phyloP scores from a whole-genome alignment of 2,888 invertebrate genomes.

The Cerceris ruficornis region DNA sequence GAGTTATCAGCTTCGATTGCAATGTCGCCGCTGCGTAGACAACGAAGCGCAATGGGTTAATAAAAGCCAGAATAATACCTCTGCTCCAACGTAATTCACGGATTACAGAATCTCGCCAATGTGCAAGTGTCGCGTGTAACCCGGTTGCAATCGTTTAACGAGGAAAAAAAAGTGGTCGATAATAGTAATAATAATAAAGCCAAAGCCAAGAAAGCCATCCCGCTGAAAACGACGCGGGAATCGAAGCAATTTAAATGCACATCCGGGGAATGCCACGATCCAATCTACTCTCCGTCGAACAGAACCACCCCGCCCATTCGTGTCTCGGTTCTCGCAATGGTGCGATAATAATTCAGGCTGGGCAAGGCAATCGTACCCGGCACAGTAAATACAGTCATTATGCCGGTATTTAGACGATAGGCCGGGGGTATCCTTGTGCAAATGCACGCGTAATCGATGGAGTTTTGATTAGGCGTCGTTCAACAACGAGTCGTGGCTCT shows the following conservation, averaged over 20 bases:
- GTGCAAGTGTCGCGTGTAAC: slow-evolving; percentile 57
- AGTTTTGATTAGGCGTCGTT: slow-evolving; percentile 34
- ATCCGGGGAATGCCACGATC: slow-evolving; percentile 67
- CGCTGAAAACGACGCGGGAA: slow-evolving; percentile 41
- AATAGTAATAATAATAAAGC: slow-evolving; percentile 9
- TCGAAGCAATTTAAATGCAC: slow-evolving; percentile 62
- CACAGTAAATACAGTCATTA: slow-evolving; percentile 57
- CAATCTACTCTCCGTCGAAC: slow-evolving; percentile 57
- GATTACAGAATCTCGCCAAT: slow-evolving; percentile 47
- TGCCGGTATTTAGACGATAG: slow-evolving; percentile 57
- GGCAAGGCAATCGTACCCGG: slow-evolving; percentile 38
- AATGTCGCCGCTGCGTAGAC: too few species aligned
- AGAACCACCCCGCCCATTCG: slow-evolving; percentile 56
- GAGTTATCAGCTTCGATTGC: too few species aligned
- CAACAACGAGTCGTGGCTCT: neutral
- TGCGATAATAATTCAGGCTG: slow-evolving; percentile 69
- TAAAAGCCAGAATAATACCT: slow-evolving; percentile 56
- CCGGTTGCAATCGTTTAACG: slow-evolving; percentile 42
- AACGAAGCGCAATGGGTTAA: too few species aligned
- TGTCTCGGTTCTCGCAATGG: slow-evolving; percentile 27
- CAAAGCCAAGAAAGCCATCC: neutral
- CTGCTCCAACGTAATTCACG: slow-evolving; percentile 58
- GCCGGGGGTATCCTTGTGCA: slow-evolving; percentile 21
- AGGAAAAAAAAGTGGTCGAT: neutral
- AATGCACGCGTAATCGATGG: slow-evolving; percentile 42